Percentiles rank a stretch among this genome's conserved stretches.
Evolutionary conservation across 2,113 vertebrate genomes (phyloP).

Genomic region (Antechinus stuartii): DNA sequence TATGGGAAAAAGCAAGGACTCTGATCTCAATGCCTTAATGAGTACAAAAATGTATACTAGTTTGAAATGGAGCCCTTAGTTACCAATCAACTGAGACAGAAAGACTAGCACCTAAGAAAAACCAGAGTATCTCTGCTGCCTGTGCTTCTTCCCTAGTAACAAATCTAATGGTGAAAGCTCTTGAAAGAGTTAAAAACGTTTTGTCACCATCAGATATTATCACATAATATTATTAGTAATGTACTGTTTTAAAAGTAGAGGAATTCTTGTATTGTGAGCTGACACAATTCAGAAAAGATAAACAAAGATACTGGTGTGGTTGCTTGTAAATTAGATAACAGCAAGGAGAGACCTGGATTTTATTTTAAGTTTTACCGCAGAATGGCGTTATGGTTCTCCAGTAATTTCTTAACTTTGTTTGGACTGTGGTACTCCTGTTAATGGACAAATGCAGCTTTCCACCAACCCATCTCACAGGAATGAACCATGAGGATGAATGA

Average conservation of each 20-base stretch:
- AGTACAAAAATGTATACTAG: accelerated
- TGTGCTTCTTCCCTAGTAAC: accelerated
- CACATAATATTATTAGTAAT: not conserved
- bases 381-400: not conserved
- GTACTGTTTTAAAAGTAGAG: not conserved
- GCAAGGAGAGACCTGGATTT: accelerated
- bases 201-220: not conserved
- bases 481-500: not conserved
- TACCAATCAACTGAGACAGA: not conserved
- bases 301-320: too few species aligned
- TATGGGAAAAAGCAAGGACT: not conserved
- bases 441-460: not conserved
- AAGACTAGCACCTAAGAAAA: accelerated
- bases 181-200: not conserved
- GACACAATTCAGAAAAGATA: accelerated
- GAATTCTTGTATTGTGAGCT: accelerated
- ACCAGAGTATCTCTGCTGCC: accelerated
- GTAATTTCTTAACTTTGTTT: not conserved
- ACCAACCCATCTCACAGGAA: constrained; percentile 26
- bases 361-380: not conserved
- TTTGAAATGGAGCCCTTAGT: too few species aligned
- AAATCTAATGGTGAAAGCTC: not conserved
- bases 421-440: not conserved
- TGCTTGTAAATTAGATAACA: accelerated
- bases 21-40: too few species aligned